Evolutionary conservation across 2,888 invertebrate species (phyloP), one percentile per base, ranked within the genome.

Genomic region (Spilarctia lutea): DNA sequence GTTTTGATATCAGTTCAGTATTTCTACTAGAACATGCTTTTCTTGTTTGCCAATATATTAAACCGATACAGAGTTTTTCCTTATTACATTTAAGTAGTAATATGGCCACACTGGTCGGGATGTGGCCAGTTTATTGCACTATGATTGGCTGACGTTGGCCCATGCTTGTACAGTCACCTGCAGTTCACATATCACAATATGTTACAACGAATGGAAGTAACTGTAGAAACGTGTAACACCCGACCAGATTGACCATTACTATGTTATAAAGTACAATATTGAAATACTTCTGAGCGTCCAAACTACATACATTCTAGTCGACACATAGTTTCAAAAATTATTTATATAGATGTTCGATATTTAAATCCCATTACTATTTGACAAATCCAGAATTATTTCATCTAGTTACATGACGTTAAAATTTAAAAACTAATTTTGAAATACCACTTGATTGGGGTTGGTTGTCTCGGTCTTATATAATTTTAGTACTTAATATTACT

Each of bases 131-230:
- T 73, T 71, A 82, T 77, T 82, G 66, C 76, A 65, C 72, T 72
- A 67, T 67, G 35, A 75, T 71, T 75, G 48, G 60, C 68, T 56
- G 65, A 65, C n/a, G 35, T 35, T 72, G 65, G 60, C 66, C 56
- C 39, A 65, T 18, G 24, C 66, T 56, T 65, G 68, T 68, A 65
- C 52, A 65, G 33, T 52, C 30, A 60, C 63, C 67, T 33, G 48
- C 56, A 66, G 30, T 72, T 56, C 24, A 45, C 2, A 67, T 56
- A 67, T 52, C n/a, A 72, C 16, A 63, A 60, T 60, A 30, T 60
- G 3, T 30, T 63, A 71, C 42, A 65, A 45, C 83, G 83, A 83
- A 81, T 82, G 81, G 52, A 52, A 52, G 45, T 72, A 65, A 65
- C n/a, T 35, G n/a, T 72, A 66, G n/a, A 52, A 35, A 10, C 35